phyloP scores from a whole-genome alignment of 1,140 invertebrate species.

The Brachystomella parvula region DNA sequence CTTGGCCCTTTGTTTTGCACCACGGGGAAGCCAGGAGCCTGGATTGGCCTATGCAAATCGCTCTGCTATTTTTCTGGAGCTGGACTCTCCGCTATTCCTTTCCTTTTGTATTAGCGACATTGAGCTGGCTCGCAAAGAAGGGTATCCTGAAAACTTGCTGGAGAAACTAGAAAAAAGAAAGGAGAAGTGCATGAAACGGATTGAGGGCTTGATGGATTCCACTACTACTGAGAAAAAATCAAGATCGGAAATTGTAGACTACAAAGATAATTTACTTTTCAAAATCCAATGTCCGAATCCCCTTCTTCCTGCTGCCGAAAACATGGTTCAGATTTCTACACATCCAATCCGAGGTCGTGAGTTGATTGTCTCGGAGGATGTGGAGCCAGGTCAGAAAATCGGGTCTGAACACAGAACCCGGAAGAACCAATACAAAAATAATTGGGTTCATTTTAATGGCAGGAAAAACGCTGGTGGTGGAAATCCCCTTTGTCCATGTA shows the following conservation, averaged over 20 bases:
- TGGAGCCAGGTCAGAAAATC: not conserved
- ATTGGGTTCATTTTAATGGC: not conserved
- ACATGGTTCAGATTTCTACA: not conserved
- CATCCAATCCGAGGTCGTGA: not conserved
- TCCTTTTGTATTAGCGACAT: constrained; percentile 3
- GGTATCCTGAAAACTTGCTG: not conserved
- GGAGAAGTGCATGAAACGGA: not conserved
- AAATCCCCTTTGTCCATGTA: constrained; percentile 30
- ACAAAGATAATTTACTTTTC: not conserved
- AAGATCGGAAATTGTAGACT: not conserved
- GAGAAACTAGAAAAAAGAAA: not conserved
- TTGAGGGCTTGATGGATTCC: not conserved
- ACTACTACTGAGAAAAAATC: not conserved
- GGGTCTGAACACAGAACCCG: not conserved
- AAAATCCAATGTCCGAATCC: not conserved
- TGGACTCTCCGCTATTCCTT: not conserved
- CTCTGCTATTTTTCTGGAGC: constrained; percentile 17
- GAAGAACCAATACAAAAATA: not conserved
- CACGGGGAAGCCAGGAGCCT: constrained; percentile 7
- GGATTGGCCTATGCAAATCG: constrained; percentile 11
- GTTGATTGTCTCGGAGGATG: not conserved
- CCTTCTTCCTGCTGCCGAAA: not conserved
- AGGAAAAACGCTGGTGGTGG: constrained; percentile 32
- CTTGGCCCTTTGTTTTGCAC: constrained; percentile 22
- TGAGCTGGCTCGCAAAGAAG: not conserved